A percentile compares a stretch with the other conserved stretches of the same genome.
phyloP scores from a whole-genome alignment of 2,797 vertebrate genomes.

The Rhabdomys pumilio region DNA sequence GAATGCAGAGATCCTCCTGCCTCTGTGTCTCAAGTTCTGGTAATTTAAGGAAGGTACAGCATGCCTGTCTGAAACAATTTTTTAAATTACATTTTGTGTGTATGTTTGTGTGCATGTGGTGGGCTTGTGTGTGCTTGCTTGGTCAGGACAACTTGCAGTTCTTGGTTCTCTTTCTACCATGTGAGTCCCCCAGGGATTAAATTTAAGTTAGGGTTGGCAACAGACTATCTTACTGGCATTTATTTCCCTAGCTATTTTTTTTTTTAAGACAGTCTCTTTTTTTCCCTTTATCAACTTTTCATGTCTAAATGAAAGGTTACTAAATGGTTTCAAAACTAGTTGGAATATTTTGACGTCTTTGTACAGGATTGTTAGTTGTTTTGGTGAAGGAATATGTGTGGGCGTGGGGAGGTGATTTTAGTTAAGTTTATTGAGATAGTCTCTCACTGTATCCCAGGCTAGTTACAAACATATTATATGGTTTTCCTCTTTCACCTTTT shows the following conservation, averaged over 20 bases:
- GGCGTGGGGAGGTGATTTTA: not conserved
- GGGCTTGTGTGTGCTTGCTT: not conserved
- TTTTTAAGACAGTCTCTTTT: not conserved
- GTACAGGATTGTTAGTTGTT: not conserved
- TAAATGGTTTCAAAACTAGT: not conserved
- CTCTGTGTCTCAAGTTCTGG: not conserved
- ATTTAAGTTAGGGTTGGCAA: not conserved
- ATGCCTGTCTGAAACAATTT: not conserved
- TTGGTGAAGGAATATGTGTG: not conserved
- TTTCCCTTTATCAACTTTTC: not conserved
- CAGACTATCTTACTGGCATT: not conserved
- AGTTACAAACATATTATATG: not conserved
- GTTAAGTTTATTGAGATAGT: not conserved
- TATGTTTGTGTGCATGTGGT: not conserved
- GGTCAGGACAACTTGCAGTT: not conserved
- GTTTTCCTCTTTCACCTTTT: not conserved
- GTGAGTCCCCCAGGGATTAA: not conserved
- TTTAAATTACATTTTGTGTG: not conserved
- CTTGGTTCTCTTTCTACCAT: not conserved
- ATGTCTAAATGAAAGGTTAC: not conserved
- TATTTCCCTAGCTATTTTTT: too few relatives aligned
- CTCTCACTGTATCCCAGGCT: not conserved
- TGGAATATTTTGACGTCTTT: not conserved
- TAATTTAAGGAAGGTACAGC: not conserved
- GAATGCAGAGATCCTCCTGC: not conserved